phyloP scores from a whole-genome alignment of 92 coral and sea anemone species.

The Nematostella vectensis region DNA sequence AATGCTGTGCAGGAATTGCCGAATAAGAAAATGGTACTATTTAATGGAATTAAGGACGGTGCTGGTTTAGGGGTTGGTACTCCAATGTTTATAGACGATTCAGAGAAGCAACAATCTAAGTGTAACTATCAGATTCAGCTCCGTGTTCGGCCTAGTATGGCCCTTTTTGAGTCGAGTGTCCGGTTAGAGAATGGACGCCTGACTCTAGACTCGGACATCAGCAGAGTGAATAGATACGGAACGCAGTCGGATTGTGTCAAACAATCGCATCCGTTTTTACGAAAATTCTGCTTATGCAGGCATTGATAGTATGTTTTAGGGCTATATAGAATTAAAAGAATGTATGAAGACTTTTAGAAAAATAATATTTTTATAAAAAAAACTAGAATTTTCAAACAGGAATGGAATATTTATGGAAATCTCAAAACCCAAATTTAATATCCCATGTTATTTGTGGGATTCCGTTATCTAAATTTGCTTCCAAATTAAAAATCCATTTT shows the following conservation, averaged over 20 bases:
- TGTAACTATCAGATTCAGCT: conserved; percentile 49
- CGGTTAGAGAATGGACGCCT: conserved; percentile 23
- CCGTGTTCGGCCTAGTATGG: conserved; percentile 38
- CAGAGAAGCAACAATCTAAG: neutral
- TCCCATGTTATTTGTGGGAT: too few relatives aligned
- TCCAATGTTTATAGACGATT: conserved; percentile 13
- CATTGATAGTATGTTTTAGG: too few relatives aligned
- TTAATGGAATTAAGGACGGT: conserved; percentile 45
- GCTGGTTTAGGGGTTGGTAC: conserved; percentile 56
- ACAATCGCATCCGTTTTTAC: conserved; percentile 41
- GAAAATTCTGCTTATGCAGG: conserved; percentile 42
- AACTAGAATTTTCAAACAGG: too few relatives aligned
- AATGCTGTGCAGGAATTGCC: conserved; percentile 56
- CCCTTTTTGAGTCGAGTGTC: conserved; percentile 42
- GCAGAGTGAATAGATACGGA: conserved; percentile 60
- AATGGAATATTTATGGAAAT: too few relatives aligned
- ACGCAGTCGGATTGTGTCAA: conserved; percentile 47
- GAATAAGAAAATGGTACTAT: conserved; percentile 33
- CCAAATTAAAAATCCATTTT: too few relatives aligned
- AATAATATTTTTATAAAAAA: too few relatives aligned
- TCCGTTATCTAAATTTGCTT: too few relatives aligned
- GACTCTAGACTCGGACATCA: conserved; percentile 28
- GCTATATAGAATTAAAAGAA: too few relatives aligned
- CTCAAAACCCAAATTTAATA: too few relatives aligned
- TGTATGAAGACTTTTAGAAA: too few relatives aligned